Evolutionary conservation across 2,113 vertebrate genomes (phyloP).

Genomic region (Sprattus sprattus): DNA sequence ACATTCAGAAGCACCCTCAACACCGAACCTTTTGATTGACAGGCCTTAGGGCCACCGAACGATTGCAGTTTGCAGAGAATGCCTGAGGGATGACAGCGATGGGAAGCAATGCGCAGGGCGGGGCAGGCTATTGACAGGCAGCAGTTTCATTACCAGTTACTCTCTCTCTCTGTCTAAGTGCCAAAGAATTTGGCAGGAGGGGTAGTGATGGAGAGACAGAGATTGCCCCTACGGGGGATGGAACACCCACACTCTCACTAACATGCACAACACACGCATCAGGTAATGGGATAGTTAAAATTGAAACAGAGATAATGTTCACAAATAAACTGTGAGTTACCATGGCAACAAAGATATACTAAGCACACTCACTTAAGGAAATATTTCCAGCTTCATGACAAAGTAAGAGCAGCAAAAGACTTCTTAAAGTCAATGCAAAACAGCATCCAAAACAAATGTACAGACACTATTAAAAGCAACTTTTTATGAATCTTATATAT

Average conservation of each 20-base stretch:
- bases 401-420: not conserved
- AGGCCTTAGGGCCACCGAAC: not conserved
- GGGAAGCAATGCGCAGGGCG: slow-evolving; percentile 33
- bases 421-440: not conserved
- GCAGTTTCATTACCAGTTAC: slow-evolving; percentile 40
- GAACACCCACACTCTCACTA: not conserved
- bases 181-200: slow-evolving; percentile 53
- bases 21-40: not conserved
- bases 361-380: not conserved
- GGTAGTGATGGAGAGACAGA: slow-evolving; percentile 20
- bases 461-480: not conserved
- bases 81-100: slow-evolving; percentile 30
- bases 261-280: slow-evolving; percentile 10
- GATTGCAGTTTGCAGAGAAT: not conserved
- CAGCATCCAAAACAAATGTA: not conserved
- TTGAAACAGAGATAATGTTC: not conserved
- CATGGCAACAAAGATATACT: not conserved
- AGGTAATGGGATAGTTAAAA: not conserved
- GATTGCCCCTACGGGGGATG: not conserved
- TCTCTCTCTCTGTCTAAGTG: slow-evolving; percentile 34
- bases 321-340: not conserved
- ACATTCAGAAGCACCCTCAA: not conserved
- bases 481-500: not conserved
- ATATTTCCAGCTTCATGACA: not conserved
- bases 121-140: not conserved